These are phyloP conservation scores for Lepus oiostolus DNA, from an alignment of 2,797 vertebrate species.

Conservation along the genomic window DNA sequence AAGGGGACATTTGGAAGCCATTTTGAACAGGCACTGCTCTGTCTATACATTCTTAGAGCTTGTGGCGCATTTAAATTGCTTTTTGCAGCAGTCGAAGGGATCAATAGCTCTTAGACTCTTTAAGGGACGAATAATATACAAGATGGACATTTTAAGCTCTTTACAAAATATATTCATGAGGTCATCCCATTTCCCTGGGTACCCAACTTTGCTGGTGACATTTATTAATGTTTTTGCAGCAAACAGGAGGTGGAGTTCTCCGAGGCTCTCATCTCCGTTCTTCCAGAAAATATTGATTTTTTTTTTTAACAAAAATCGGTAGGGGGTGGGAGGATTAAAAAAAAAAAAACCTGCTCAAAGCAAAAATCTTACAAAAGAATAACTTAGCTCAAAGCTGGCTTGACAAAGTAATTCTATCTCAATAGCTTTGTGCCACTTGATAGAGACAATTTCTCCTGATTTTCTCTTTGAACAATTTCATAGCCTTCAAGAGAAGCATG, in stretches of 20 bases:
- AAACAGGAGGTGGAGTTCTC: slow-evolving; percentile 77
- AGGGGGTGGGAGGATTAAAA: not conserved
- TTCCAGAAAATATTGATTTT: slow-evolving; percentile 81
- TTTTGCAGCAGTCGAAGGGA: slow-evolving; percentile 77
- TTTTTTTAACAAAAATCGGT: slow-evolving; percentile 68
- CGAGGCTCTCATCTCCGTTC: slow-evolving; percentile 76
- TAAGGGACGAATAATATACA: slow-evolving; percentile 81
- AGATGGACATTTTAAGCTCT: slow-evolving; percentile 83
- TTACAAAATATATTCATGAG: slow-evolving; percentile 83
- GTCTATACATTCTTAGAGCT: slow-evolving; percentile 65
- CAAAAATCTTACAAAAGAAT: slow-evolving; percentile 75
- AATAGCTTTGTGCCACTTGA: slow-evolving; percentile 79
- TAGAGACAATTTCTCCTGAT: slow-evolving; percentile 80
- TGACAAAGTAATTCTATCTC: slow-evolving; percentile 80
- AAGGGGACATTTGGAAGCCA: slow-evolving; percentile 8
- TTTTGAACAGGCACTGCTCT: not conserved
- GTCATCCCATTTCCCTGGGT: slow-evolving; percentile 71
- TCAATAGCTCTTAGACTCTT: slow-evolving; percentile 83
- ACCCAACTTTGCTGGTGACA: slow-evolving; percentile 78
- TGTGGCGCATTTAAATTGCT: slow-evolving; percentile 77
- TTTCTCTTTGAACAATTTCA: slow-evolving; percentile 80
- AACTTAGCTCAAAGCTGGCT: slow-evolving; percentile 71
- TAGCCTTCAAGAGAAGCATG: slow-evolving; percentile 64
- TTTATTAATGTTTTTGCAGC: slow-evolving; percentile 83
- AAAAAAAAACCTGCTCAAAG: slow-evolving; percentile 65